phyloP scores from a whole-genome alignment of 1,140 invertebrate species.

The Glossosoma conforme region DNA sequence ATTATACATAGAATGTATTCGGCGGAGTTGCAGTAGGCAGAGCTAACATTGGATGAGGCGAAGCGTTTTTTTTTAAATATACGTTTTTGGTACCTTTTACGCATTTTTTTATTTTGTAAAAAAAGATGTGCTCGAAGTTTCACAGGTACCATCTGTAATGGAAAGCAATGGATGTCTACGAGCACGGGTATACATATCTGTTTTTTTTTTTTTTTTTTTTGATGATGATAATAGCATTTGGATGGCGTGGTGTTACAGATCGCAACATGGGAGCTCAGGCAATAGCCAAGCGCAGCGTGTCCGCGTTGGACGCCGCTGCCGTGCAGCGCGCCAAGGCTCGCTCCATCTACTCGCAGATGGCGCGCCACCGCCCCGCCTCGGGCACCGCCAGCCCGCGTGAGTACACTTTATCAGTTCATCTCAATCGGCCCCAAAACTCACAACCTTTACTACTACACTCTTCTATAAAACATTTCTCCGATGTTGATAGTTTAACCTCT shows the following conservation, averaged over 20 bases:
- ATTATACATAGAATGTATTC: too few relatives aligned
- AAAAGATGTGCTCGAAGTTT: too few relatives aligned
- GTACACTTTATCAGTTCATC: constrained; percentile 41
- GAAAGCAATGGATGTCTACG: background rate
- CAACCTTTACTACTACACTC: too few relatives aligned
- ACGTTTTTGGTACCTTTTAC: too few relatives aligned
- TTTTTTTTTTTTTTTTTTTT: background rate
- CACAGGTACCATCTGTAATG: background rate
- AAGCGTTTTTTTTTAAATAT: too few relatives aligned
- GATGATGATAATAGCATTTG: too few relatives aligned
- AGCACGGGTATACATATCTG: background rate
- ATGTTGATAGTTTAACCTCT: too few relatives aligned
- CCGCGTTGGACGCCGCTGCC: constrained; percentile 87
- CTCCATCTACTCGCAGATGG: constrained; percentile 72
- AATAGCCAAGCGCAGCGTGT: constrained; percentile 66
- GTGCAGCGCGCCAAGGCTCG: constrained; percentile 79
- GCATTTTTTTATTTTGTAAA: too few relatives aligned
- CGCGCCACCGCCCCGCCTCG: constrained; percentile 64
- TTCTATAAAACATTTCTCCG: too few relatives aligned
- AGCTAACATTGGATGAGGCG: too few relatives aligned
- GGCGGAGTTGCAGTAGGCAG: too few relatives aligned
- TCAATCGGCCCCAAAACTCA: too few relatives aligned
- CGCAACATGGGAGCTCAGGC: constrained; percentile 14
- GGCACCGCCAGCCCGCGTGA: constrained; percentile 70
- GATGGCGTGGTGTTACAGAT: constrained; percentile 15